A percentile compares a stretch with the other conserved stretches of the same genome.
Conservation (phyloP, 2,113 vertebrate genomes). For the Tonatia bakeri region DNA sequence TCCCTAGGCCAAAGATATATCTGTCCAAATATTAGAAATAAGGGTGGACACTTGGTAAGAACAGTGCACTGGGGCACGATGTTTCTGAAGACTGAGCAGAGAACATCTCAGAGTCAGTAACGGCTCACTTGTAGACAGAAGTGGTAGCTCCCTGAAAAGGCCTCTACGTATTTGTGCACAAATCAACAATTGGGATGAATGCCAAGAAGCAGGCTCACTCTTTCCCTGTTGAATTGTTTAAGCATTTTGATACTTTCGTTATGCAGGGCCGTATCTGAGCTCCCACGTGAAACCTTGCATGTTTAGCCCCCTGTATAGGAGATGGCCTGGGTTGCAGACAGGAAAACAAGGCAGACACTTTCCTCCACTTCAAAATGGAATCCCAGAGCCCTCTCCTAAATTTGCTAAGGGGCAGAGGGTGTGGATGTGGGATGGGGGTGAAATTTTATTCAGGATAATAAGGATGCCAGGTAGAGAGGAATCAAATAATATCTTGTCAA, state of each 20-base stretch:
- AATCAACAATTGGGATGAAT: background rate
- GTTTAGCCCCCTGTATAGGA: background rate
- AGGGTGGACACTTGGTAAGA: slow-evolving; percentile 9
- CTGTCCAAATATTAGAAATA: slow-evolving; percentile 36
- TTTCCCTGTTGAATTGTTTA: slow-evolving; percentile 10
- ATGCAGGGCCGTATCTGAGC: background rate
- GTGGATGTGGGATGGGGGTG: no score
- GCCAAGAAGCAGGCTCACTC: background rate
- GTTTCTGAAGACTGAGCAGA: background rate
- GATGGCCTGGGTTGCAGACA: background rate
- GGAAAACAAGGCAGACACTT: background rate
- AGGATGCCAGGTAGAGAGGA: slow-evolving; percentile 1
- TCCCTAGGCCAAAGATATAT: background rate
- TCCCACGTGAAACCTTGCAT: background rate
- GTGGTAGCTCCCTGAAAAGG: slow-evolving; percentile 42
- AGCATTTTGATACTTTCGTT: slow-evolving; percentile 5
- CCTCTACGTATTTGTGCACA: background rate
- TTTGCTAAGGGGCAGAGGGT: background rate
- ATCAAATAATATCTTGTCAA: background rate
- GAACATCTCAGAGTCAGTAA: background rate
- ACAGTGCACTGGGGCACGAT: background rate
- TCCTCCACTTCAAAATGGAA: background rate
- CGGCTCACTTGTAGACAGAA: background rate
- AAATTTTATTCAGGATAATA: background rate
- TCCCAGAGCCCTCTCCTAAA: background rate